Evolutionary conservation across 2,797 vertebrate species (phyloP).

Genomic region (Kryptopterus vitreolus): DNA sequence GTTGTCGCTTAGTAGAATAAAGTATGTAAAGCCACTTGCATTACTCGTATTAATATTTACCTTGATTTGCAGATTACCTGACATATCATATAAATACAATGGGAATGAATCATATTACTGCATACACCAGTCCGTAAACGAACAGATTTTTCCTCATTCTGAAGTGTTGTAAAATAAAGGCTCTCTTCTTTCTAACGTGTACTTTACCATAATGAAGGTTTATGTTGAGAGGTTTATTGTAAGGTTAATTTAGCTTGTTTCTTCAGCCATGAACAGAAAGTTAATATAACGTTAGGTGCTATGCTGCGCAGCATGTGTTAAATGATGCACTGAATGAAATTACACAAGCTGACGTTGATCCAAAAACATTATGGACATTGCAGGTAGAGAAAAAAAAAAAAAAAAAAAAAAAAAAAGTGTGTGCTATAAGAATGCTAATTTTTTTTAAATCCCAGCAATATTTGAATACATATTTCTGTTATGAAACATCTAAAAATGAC

Average conservation of each 20-base stretch:
- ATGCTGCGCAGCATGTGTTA: neutral
- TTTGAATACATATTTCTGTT: neutral
- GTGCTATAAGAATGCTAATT: no score
- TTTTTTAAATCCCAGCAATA: no score
- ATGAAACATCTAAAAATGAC: neutral
- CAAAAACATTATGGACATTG: neutral
- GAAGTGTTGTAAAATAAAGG: neutral
- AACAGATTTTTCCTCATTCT: neutral
- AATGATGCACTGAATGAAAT: conserved; percentile 5
- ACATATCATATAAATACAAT: neutral
- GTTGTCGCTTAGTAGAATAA: neutral
- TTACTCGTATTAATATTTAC: neutral
- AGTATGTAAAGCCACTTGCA: neutral
- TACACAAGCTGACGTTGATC: neutral
- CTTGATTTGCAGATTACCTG: neutral
- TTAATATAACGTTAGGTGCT: neutral
- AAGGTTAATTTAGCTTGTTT: neutral
- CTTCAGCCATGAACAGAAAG: neutral
- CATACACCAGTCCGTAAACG: neutral
- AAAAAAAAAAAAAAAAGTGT: neutral
- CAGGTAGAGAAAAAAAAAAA: neutral
- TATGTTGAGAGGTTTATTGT: neutral
- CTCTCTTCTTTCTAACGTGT: neutral
- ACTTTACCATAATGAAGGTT: neutral
- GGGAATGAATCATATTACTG: neutral